Percentiles rank a stretch among this genome's conserved stretches.
These are phyloP conservation scores for Alviniconcha marisindica DNA, from an alignment of 1,140 invertebrate species.

Conservation along the genomic window DNA sequence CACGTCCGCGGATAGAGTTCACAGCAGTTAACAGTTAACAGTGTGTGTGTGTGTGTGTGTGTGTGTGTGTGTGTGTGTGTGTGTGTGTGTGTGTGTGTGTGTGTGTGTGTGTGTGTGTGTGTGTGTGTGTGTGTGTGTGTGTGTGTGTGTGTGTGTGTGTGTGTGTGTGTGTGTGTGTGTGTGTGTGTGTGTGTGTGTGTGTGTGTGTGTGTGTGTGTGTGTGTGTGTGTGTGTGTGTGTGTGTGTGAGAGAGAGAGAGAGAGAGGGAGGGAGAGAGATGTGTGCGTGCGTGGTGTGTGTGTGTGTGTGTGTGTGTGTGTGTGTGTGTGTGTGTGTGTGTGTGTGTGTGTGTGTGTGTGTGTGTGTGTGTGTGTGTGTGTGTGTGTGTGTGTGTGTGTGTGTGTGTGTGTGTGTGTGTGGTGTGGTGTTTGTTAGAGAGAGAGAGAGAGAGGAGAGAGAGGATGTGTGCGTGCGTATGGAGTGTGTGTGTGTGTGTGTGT, in stretches of 20 bases:
- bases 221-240: conserved; percentile 26
- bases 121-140: conserved; percentile 21
- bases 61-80: background rate
- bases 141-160: conserved; percentile 8
- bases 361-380: too few species aligned
- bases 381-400: too few species aligned
- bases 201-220: conserved; percentile 24
- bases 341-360: too few species aligned
- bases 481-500: too few species aligned
- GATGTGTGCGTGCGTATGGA: too few species aligned
- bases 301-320: conserved; percentile 5
- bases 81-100: conserved; percentile 13
- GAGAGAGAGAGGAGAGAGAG: too few species aligned
- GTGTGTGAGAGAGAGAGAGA: background rate
- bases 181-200: conserved; percentile 24
- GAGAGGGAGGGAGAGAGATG: background rate
- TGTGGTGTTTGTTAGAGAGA: too few species aligned
- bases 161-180: conserved; percentile 19
- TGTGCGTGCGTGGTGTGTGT: conserved; percentile 13
- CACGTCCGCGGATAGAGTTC: too few species aligned
- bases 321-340: background rate
- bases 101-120: conserved; percentile 24
- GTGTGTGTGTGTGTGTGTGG: too few species aligned
- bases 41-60: conserved; percentile 6
- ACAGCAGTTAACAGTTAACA: too few species aligned